Evolutionary conservation across 2,113 vertebrate genomes (phyloP), one percentile per base, ranked within the genome.

Genomic region (Vanacampus margaritifer): DNA sequence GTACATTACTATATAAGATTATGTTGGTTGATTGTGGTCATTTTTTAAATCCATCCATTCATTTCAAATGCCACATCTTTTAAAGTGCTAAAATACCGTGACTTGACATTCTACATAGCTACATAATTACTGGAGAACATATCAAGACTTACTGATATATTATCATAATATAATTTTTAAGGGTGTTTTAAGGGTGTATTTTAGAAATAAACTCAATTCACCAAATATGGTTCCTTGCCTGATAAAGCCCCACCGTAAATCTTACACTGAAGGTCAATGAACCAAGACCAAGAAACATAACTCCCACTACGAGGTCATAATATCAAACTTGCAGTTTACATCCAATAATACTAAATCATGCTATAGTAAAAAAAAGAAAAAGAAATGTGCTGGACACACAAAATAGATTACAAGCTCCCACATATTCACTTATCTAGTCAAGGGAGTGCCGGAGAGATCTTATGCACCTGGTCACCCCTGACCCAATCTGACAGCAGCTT

Each of bases 401-500:
- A 21, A 12, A 37, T 11, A 59, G 32, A 59, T 26, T 28, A 13
- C 12, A 54, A 8, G n/a, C 58, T 12, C 36, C 36, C 21, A 60
- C 50, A 37, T 13, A 3, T 11, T 32, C 54, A 56, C 41, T 26
- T 48, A 37, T 24, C 8, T 35, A 35, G 32, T 39, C 46, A 46
- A 39, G n/a, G 48, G 21, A 28, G 54, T 45, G 19, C 58, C 14
- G 46, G 41, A 41, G 50, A 59, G 17, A 1, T 1, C 62, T 41
- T 53, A 16, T 24, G 58, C 70, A 71, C 68, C 65, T 69, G 68
- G 71, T 35, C 66, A 50, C 57, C 48, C 41, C 50, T 37, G 1
- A 16, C 12, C 37, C 59, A 41, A 69, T 46, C 68, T 69, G 61
- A 53, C 72, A 72, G 48, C 67, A 71, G 66, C 66, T 69, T 85